These are phyloP conservation scores for Rallus crepitans DNA, from an alignment of 2,797 vertebrate species.

Conservation along the genomic window DNA sequence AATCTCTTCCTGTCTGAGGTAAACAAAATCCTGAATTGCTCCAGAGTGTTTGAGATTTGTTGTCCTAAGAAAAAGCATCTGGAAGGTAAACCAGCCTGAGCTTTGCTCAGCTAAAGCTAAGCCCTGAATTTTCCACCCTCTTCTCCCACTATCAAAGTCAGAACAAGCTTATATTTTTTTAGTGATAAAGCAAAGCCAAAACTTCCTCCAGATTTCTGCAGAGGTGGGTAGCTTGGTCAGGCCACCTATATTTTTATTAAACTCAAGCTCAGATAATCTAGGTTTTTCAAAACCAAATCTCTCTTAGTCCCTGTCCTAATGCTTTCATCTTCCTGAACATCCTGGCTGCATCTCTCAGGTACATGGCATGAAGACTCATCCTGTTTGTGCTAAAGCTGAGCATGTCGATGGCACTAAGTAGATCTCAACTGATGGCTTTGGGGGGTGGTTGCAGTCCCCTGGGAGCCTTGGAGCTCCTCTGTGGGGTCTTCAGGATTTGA, in stretches of 20 bases:
- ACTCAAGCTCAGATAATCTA: neutral
- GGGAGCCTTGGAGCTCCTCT: neutral
- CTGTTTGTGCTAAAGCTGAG: neutral
- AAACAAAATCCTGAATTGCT: neutral
- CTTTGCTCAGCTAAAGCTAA: neutral
- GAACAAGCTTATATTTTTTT: neutral
- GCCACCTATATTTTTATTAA: neutral
- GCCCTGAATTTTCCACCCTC: neutral
- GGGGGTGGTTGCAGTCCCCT: too few species aligned
- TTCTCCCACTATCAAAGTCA: neutral
- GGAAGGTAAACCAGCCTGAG: neutral
- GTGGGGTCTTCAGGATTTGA: fast-evolving
- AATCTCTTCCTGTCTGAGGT: neutral
- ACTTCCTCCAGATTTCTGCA: neutral
- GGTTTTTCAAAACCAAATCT: neutral
- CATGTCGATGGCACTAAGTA: fast-evolving
- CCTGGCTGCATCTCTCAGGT: fast-evolving
- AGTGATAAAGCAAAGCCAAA: neutral
- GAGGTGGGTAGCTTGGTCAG: neutral
- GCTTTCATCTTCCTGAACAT: neutral
- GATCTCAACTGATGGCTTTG: fast-evolving
- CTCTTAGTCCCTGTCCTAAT: neutral
- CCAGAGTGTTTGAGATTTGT: neutral
- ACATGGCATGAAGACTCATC: fast-evolving
- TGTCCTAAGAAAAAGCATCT: neutral